Evolutionary conservation across 2,797 vertebrate species (phyloP).

Genomic region (Yasuhikotakia modesta): DNA sequence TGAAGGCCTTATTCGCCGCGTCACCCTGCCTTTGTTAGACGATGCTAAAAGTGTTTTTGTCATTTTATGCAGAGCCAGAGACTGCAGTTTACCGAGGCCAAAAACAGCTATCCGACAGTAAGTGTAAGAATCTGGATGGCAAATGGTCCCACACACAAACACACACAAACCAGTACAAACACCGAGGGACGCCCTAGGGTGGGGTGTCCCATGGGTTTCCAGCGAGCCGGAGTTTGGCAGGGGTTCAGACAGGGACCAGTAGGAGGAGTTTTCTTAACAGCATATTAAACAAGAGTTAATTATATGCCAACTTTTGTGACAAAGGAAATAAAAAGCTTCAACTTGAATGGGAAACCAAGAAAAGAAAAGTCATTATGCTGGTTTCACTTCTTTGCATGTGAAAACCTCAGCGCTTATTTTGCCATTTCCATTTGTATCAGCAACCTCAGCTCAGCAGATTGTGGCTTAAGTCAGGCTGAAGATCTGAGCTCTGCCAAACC

Average conservation of each 20-base stretch:
- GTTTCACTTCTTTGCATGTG: slow-evolving; percentile 79
- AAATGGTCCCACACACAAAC: slow-evolving; percentile 43
- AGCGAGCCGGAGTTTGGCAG: slow-evolving; percentile 62
- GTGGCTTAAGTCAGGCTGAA: slow-evolving; percentile 59
- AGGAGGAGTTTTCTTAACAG: slow-evolving; percentile 80
- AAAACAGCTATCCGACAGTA: background rate
- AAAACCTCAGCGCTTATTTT: slow-evolving; percentile 80
- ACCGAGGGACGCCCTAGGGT: slow-evolving; percentile 48
- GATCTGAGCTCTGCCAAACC: slow-evolving; percentile 48
- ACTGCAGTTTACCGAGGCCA: background rate
- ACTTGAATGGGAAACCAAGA: slow-evolving; percentile 78
- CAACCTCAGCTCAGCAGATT: slow-evolving; percentile 60
- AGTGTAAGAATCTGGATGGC: slow-evolving; percentile 47
- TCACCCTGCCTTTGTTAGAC: background rate
- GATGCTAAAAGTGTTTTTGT: slow-evolving; percentile 1
- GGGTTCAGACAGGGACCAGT: slow-evolving; percentile 80
- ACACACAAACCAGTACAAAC: background rate
- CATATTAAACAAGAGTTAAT: slow-evolving; percentile 87
- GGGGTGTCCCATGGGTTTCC: slow-evolving; percentile 76
- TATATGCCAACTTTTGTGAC: slow-evolving; percentile 82
- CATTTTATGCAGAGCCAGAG: background rate
- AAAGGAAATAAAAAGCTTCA: slow-evolving; percentile 74
- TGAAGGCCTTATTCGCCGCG: slow-evolving; percentile 33
- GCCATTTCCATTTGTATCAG: slow-evolving; percentile 77
- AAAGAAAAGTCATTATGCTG: slow-evolving; percentile 83